Conservation (phyloP, 2,888 invertebrate species). For the Crioceris asparagi region DNA sequence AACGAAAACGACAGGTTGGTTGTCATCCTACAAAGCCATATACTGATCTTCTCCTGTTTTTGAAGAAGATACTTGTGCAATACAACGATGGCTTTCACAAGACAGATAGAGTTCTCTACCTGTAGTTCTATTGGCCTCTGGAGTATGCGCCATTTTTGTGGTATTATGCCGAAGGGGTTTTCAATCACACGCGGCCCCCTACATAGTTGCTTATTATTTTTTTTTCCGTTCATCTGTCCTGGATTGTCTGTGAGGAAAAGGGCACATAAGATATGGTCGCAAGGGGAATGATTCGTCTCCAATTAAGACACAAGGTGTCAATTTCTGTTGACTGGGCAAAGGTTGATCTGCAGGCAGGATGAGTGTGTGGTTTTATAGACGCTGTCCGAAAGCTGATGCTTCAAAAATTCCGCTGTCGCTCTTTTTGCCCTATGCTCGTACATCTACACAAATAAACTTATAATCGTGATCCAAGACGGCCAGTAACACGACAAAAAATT, state of each 20-base stretch:
- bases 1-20: no score
- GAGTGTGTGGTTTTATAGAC: no score
- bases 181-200: slow-evolving; percentile 10
- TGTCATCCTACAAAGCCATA: neutral
- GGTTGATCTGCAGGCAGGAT: neutral
- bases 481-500: neutral
- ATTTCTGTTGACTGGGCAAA: neutral
- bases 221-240: neutral
- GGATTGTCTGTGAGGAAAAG: no score
- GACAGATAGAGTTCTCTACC: slow-evolving; percentile 10
- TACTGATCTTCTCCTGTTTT: neutral
- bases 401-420: no score
- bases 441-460: neutral
- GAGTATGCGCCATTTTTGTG: slow-evolving; percentile 9
- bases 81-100: slow-evolving; percentile 9
- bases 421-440: no score
- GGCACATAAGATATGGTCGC: no score
- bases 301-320: no score
- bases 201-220: neutral
- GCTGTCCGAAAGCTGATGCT: no score
- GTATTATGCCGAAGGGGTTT: slow-evolving; percentile 19
- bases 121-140: slow-evolving; percentile 8
- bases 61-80: slow-evolving; percentile 6
- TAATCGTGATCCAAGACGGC: neutral
- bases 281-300: no score